Percentiles rank a stretch among this genome's conserved stretches.
phyloP scores from a whole-genome alignment of 2,888 invertebrate genomes.

The Apomyelois bistriatella region DNA sequence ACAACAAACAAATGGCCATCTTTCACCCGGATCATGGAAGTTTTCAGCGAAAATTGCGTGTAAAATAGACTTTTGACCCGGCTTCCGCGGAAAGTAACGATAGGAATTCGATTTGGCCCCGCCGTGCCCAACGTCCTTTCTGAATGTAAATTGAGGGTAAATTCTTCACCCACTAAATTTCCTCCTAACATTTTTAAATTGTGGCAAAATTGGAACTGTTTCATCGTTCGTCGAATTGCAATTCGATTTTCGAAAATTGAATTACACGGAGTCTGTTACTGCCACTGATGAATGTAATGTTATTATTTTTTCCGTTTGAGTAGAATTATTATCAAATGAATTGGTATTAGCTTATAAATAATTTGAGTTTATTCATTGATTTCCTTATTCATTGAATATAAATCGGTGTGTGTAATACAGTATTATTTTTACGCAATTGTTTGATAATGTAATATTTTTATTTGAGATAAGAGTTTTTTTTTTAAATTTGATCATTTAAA shows the following conservation, averaged over 20 bases:
- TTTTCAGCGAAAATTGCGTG: constrained; percentile 30
- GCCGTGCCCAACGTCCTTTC: constrained; percentile 55
- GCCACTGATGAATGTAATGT: neutral
- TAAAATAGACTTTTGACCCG: constrained; percentile 45
- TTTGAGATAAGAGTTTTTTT: no score
- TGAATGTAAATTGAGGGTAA: constrained; percentile 70
- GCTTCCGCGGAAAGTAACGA: constrained; percentile 57
- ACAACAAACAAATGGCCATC: constrained; percentile 29
- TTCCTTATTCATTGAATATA: no score
- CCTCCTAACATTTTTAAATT: constrained; percentile 54
- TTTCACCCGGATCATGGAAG: constrained; percentile 31
- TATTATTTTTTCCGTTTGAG: neutral
- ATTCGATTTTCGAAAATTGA: constrained; percentile 24
- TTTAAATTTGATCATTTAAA: no score
- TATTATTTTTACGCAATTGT: no score
- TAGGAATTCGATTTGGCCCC: constrained; percentile 73
- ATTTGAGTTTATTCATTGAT: no score
- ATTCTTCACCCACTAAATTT: constrained; percentile 54
- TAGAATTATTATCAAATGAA: no score
- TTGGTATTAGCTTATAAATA: no score
- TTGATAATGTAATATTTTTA: no score
- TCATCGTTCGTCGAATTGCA: constrained; percentile 23
- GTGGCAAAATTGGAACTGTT: constrained; percentile 45
- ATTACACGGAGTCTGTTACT: constrained; percentile 15
- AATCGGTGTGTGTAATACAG: no score